A percentile compares a stretch with the other conserved stretches of the same genome.
Evolutionary conservation across 2,113 vertebrate genomes (phyloP).

Genomic region (Gadus macrocephalus): DNA sequence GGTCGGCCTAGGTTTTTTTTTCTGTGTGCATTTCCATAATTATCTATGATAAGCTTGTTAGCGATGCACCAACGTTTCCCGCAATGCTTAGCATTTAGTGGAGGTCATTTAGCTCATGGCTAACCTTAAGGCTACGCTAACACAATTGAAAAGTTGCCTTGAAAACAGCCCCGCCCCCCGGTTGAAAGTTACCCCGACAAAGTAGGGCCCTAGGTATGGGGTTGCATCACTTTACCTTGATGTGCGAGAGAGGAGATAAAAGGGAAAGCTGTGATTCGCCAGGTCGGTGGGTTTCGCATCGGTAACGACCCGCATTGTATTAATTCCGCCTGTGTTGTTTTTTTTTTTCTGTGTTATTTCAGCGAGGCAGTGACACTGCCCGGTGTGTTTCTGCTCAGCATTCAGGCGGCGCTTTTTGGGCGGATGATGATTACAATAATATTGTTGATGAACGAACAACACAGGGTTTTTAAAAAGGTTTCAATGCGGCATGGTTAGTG

Average conservation of each 20-base stretch:
- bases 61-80: too few relatives aligned
- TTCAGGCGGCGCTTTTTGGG: neutral
- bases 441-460: too few relatives aligned
- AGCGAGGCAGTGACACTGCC: constrained; percentile 17
- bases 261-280: too few relatives aligned
- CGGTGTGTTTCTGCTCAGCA: constrained; percentile 13
- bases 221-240: constrained; percentile 39
- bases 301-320: too few relatives aligned
- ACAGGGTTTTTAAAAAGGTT: too few relatives aligned
- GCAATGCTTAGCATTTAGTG: constrained; percentile 30
- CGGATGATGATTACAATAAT: too few relatives aligned
- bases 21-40: too few relatives aligned
- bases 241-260: constrained; percentile 17
- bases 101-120: constrained; percentile 44
- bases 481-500: too few relatives aligned
- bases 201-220: constrained; percentile 14
- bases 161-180: neutral
- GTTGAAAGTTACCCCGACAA: constrained; percentile 29
- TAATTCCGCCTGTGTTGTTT: neutral
- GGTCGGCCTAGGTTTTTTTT: too few relatives aligned
- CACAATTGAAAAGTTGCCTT: constrained; percentile 28
- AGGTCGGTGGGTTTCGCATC: too few relatives aligned
- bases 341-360: neutral
- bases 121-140: constrained; percentile 42
- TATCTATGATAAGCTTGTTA: too few relatives aligned